Percentiles rank a stretch among this genome's conserved stretches.
phyloP scores from a whole-genome alignment of 2,113 vertebrate species.

The Cygnus buccinator region DNA sequence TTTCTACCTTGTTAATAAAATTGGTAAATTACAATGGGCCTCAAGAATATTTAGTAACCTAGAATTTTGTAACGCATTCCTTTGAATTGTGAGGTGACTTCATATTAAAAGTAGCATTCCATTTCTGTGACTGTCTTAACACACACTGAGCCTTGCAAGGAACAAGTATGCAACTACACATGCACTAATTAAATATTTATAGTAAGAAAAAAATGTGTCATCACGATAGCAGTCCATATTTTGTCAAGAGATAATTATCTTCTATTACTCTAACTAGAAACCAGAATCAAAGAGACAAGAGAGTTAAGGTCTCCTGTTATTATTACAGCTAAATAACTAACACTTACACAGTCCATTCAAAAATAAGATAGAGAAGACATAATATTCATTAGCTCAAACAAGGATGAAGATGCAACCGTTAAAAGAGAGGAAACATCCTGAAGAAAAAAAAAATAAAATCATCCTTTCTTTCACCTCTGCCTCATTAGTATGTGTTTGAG shows the following conservation, averaged over 20 bases:
- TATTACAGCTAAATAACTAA: background rate
- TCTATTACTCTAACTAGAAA: background rate
- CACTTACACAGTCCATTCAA: background rate
- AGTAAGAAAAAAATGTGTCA: background rate
- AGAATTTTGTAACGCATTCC: background rate
- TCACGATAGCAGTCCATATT: background rate
- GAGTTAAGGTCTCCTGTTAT: background rate
- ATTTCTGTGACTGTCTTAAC: background rate
- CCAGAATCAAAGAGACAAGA: background rate
- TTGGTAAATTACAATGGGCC: background rate
- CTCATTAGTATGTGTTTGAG: slow-evolving; percentile 60
- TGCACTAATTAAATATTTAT: background rate
- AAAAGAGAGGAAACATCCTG: background rate
- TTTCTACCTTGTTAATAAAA: background rate
- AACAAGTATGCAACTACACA: background rate
- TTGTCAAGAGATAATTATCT: background rate
- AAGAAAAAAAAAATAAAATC: background rate
- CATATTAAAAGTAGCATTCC: background rate
- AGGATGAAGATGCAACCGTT: background rate
- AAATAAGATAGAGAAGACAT: background rate
- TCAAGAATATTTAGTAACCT: background rate
- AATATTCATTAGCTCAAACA: background rate
- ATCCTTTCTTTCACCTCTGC: slow-evolving; percentile 35
- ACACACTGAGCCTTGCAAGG: background rate
- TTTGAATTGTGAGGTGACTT: background rate